Evolutionary conservation across 2,797 vertebrate genomes (phyloP), one percentile per base, ranked within the genome.

Genomic region (Crocidura indochinensis): DNA sequence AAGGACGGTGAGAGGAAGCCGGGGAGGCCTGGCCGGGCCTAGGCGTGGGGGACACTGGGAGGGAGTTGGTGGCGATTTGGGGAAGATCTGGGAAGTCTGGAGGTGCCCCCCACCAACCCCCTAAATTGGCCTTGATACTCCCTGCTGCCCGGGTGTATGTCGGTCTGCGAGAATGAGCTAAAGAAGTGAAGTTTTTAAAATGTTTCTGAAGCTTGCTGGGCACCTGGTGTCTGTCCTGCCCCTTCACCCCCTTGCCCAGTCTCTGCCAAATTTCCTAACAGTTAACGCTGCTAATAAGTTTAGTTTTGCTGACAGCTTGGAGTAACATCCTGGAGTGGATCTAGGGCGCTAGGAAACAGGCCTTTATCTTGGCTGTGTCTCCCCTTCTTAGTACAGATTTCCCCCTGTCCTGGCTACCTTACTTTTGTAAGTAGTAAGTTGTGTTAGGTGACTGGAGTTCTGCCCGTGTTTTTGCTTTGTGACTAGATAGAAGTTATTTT

Each of bases 1-100:
- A 99, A 99, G 98, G 98, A n/a, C n/a, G 99, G 99, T 99, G 96
- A 98, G 98, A 78, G 31, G 67, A 86, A 77, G 69, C 84, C 56
- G 73, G 74, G 19, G 88, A 60, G 78, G 90, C 88, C 76, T 9
- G 10, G 46, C 49, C 7, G 27, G 84, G 88, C 80, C 81, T 71
- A 24, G 10, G 67, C 46, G 6, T 22, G 64, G 75, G 51, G 53
- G 6, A 15, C 27, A 73, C 29, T 14, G 64, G 68, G 74, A 51
- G 38, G 72, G 85, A 73, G 60, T 67, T 90, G 56, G 53, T 11
- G 49, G 53, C 24, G 27, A 5, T 20, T 5, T 46, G 0, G 62
- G 22, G 64, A 53, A 65, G 44, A 75, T 31, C 4, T 3, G 87
- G 71, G n/a, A 85, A 24, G 14, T 56, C 56, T 15, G n/a, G 19